Base-by-base conservation (phyloP, 2,797 vertebrate species). In the Octomys mimax region DNA sequence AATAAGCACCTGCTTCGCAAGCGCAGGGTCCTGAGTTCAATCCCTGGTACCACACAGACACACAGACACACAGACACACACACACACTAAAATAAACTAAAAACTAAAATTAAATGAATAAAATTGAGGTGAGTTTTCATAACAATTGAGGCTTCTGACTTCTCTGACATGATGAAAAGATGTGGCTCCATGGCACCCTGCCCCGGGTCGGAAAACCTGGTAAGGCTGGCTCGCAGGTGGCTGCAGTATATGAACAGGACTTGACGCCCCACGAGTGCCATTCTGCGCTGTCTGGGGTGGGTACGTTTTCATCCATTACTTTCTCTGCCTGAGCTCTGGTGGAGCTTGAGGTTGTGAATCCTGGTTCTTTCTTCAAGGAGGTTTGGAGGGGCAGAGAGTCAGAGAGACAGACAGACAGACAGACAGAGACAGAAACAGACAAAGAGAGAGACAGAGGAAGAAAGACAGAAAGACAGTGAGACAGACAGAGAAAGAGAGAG, bases 201-300 rank as follows among this genome's bases (percentile, higher is more conserved):
- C 36, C 13, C 6, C 19, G 14, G 0, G 13, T 0, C 2, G 39
- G 12, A 18, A 59, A 10, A 24, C 9, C 36, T 42, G n/a, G 24
- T 16, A 6, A 8, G 10, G 33, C 33, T 78, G 80, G n/a, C 26
- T 9, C 33, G 3, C 9, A 33, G 19, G 3, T 12, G 36, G 19
- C 16, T 33, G 1, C 14, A 21, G 2, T 36, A 36, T 49, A 54
- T 24, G 14, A n/a, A 39, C 4, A 16, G 1, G 49, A 49, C 18
- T 22, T 4, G 5, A 5, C 1, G 33, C 1, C 42, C 5, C 0
- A 54, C 52, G 11, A 54, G 52, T 2, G 12, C 12, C 52, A 10
- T 33, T 66, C 24, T 49, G 0, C 33, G 16, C 21, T 33, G 3
- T 8, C 6, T 28, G 16, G 11, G 0, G 13, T n/a, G 5, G 28